Evolutionary conservation across 2,888 invertebrate genomes (phyloP).

Genomic region (Apotomis capreana): DNA sequence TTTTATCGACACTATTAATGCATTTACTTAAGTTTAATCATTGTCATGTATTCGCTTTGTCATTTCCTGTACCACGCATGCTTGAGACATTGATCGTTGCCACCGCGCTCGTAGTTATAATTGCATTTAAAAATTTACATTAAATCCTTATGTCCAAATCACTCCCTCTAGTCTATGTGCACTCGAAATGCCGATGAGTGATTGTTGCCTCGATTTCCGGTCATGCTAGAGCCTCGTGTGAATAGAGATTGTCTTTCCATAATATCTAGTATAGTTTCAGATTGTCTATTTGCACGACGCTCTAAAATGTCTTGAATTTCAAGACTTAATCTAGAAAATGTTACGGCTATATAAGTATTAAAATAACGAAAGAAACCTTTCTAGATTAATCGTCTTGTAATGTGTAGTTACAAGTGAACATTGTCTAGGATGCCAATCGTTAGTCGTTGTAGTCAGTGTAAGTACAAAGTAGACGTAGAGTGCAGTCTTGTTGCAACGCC

Average conservation of each 20-base stretch:
- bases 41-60: conserved; percentile 45
- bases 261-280: conserved; percentile 2
- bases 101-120: conserved; percentile 43
- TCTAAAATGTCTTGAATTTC: conserved; percentile 45
- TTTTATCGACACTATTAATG: conserved; percentile 53
- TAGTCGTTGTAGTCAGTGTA: conserved; percentile 64
- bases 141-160: conserved; percentile 70
- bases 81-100: conserved; percentile 43
- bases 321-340: conserved; percentile 45
- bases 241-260: conserved; percentile 43
- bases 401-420: conserved; percentile 56
- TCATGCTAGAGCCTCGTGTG: conserved; percentile 54
- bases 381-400: conserved; percentile 54
- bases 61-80: conserved; percentile 43
- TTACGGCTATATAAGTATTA: conserved; percentile 1
- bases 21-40: conserved; percentile 43
- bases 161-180: conserved; percentile 75
- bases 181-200: conserved; percentile 81
- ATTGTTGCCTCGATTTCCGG: conserved; percentile 66
- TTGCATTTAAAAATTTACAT: conserved; percentile 45
- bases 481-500: conserved; percentile 75
- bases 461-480: conserved; percentile 77
- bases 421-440: conserved; percentile 52
- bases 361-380: conserved; percentile 17
- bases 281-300: conserved; percentile 53